Evolutionary conservation across 2,888 invertebrate genomes (phyloP).

Genomic region (Uropetala carovei): DNA sequence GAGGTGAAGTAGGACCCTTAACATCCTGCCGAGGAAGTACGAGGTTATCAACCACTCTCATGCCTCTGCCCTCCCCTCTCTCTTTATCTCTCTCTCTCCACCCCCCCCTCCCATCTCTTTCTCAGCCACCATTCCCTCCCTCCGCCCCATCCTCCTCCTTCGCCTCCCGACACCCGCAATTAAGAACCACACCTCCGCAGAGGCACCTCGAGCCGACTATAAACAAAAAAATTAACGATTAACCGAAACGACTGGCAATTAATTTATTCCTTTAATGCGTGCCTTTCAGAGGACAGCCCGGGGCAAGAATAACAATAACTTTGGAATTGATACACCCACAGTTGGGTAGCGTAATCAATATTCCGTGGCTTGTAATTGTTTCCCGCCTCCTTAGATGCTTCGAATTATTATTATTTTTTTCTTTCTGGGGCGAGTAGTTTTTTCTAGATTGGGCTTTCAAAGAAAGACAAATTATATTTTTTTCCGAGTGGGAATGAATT

Average conservation of each 20-base stretch:
- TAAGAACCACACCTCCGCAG: constrained; percentile 37
- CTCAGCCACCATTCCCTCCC: not conserved
- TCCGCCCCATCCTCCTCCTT: too few relatives aligned
- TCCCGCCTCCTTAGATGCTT: constrained; percentile 15
- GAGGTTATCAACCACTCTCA: not conserved
- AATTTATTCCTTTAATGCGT: constrained; percentile 36
- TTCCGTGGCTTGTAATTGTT: constrained; percentile 44
- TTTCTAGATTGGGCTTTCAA: too few relatives aligned
- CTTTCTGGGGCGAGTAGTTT: not conserved
- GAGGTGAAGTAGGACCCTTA: not conserved
- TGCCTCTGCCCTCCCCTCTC: too few relatives aligned
- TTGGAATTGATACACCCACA: constrained; percentile 28
- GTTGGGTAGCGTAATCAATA: constrained; percentile 24
- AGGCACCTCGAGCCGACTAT: constrained; percentile 22
- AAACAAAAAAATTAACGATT: constrained; percentile 49
- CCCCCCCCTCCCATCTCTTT: too few relatives aligned
- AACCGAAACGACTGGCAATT: constrained; percentile 41
- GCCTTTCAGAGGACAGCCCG: constrained; percentile 44
- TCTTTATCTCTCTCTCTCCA: too few relatives aligned
- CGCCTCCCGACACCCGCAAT: constrained; percentile 36
- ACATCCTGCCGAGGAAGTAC: not conserved
- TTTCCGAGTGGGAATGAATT: too few relatives aligned
- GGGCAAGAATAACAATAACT: constrained; percentile 40
- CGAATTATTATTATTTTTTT: constrained; percentile 21
- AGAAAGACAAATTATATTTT: too few relatives aligned